Conservation (phyloP, 1,140 invertebrate species). For the Drosophila lowei region DNA sequence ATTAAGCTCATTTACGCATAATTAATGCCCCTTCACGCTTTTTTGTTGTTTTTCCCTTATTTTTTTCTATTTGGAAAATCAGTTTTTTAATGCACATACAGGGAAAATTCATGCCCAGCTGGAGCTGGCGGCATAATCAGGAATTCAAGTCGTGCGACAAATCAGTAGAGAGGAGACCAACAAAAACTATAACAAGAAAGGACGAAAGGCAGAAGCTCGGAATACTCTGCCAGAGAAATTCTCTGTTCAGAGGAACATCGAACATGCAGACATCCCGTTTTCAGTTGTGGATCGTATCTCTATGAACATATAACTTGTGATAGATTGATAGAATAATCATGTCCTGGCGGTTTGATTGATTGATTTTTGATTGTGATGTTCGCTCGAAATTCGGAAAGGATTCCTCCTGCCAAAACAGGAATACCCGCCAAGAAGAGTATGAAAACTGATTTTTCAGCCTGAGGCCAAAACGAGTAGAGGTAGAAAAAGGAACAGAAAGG, state of each 20-base stretch:
- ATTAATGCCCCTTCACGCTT: constrained; percentile 69
- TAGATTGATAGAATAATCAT: no score
- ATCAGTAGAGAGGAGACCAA: constrained; percentile 50
- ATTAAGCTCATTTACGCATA: constrained; percentile 80
- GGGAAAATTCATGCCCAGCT: constrained; percentile 27
- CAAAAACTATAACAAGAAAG: constrained; percentile 24
- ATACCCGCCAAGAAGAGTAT: no score
- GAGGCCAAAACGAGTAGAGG: constrained; percentile 40
- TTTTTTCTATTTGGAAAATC: constrained; percentile 32
- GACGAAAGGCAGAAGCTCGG: neutral
- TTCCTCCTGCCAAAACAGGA: no score
- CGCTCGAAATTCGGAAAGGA: no score
- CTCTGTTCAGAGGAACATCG: no score
- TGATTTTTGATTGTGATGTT: no score
- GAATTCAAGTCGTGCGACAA: constrained; percentile 78
- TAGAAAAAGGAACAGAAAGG: constrained; percentile 29
- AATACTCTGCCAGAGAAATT: no score
- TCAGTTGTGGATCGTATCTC: no score
- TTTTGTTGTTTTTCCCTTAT: neutral
- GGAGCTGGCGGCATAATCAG: constrained; percentile 65
- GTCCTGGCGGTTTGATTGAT: no score
- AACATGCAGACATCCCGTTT: no score
- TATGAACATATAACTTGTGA: no score
- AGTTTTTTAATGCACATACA: constrained; percentile 28
- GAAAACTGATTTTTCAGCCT: constrained; percentile 69